Evolutionary conservation across 1,140 invertebrate species (phyloP).

Genomic region (Camponotus floridanus): DNA sequence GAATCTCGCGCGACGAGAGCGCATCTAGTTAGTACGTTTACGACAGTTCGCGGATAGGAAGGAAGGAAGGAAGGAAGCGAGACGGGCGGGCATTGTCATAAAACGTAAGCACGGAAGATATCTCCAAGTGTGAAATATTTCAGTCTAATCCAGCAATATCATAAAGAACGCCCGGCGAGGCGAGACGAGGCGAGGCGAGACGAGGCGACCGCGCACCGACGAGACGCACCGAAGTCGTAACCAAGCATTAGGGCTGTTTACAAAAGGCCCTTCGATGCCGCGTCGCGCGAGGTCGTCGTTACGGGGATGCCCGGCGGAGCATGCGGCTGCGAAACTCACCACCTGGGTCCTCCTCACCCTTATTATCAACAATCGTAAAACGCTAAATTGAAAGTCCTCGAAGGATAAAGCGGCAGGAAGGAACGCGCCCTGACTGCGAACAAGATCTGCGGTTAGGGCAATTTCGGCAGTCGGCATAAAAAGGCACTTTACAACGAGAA

Average conservation of each 20-base stretch:
- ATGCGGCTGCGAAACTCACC: conserved; percentile 78
- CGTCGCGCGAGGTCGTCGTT: conserved; percentile 79
- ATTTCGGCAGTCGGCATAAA: conserved; percentile 61
- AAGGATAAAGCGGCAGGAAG: conserved; percentile 57
- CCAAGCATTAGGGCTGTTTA: conserved; percentile 86
- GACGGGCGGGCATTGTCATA: conserved; percentile 76
- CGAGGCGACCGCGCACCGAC: conserved; percentile 68
- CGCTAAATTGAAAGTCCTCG: conserved; percentile 85
- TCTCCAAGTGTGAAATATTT: conserved; percentile 86
- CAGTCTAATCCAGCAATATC: conserved; percentile 86
- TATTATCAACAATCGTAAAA: conserved; percentile 87
- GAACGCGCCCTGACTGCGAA: conserved; percentile 43
- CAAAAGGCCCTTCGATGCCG: conserved; percentile 81
- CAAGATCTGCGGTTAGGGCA: conserved; percentile 58
- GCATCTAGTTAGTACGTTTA: conserved; percentile 80
- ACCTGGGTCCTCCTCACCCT: conserved; percentile 82
- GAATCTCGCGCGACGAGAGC: conserved; percentile 64
- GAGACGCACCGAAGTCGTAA: conserved; percentile 80
- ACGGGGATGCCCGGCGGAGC: conserved; percentile 50
- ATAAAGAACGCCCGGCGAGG: conserved; percentile 82
- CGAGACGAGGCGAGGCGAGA: conserved; percentile 13
- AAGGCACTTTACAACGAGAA: conserved; percentile 53
- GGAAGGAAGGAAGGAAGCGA: conserved; percentile 1
- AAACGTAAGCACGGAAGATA: conserved; percentile 84
- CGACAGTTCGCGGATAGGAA: conserved; percentile 67